Evolutionary conservation across 2,113 vertebrate genomes (phyloP).

Genomic region (Empidonax alnorum): DNA sequence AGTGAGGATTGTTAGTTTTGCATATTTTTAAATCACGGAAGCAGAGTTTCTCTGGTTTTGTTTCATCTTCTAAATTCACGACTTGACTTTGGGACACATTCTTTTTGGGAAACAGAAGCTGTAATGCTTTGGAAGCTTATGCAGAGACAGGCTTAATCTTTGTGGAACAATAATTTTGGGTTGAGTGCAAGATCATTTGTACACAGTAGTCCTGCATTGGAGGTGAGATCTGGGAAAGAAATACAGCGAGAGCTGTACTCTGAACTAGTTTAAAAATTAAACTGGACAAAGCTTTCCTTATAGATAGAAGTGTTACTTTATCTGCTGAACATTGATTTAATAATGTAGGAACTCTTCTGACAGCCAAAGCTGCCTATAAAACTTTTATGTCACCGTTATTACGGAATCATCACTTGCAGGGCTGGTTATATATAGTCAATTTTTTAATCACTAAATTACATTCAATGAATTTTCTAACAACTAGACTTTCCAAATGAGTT

Average conservation of each 20-base stretch:
- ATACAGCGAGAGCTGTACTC: not conserved
- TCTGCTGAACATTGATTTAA: constrained; percentile 49
- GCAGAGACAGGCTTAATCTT: not conserved
- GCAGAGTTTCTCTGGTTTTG: not conserved
- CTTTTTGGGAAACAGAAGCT: not conserved
- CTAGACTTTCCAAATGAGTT: not conserved
- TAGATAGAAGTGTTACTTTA: not conserved
- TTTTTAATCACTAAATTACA: constrained; percentile 7
- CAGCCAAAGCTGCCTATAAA: constrained; percentile 60
- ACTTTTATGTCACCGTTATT: constrained; percentile 47
- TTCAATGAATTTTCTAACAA: constrained; percentile 17
- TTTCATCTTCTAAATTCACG: not conserved
- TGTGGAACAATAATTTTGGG: not conserved
- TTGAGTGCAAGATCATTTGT: not conserved
- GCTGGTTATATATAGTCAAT: constrained; percentile 12
- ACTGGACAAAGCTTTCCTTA: not conserved
- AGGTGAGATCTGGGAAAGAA: not conserved
- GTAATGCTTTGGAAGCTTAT: not conserved
- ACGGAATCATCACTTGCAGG: constrained; percentile 30
- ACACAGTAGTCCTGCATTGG: not conserved
- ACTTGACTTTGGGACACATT: not conserved
- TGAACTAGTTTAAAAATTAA: not conserved
- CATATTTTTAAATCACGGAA: not conserved
- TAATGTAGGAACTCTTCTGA: constrained; percentile 33
- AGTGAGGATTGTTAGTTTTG: not conserved